Evolutionary conservation across 2,888 invertebrate species (phyloP).

Genomic region (Hyles lineata): DNA sequence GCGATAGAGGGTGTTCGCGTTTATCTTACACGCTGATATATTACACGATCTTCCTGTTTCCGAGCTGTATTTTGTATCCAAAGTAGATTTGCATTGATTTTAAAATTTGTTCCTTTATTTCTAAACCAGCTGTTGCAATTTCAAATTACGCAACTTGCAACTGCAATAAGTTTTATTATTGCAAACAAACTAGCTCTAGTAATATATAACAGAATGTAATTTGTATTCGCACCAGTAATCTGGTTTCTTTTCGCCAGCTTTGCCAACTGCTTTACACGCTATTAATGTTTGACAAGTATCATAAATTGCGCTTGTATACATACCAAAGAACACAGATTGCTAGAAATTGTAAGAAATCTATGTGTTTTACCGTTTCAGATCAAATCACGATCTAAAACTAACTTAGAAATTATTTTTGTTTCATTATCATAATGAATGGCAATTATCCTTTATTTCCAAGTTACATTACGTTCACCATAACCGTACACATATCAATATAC

Average conservation of each 20-base stretch:
- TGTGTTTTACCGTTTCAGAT: background rate
- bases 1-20: conserved; percentile 54
- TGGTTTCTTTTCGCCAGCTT: conserved; percentile 59
- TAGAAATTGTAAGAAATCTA: background rate
- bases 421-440: too few relatives aligned
- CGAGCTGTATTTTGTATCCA: conserved; percentile 30
- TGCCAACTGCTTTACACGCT: conserved; percentile 14
- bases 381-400: too few relatives aligned
- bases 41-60: conserved; percentile 42
- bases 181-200: conserved; percentile 43
- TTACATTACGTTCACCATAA: background rate
- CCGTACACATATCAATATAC: background rate
- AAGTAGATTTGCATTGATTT: background rate
- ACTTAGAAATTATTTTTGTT: too few relatives aligned
- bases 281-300: conserved; percentile 11
- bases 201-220: conserved; percentile 51
- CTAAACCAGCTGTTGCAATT: background rate
- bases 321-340: background rate
- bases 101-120: background rate
- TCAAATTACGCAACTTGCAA: conserved; percentile 30
- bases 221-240: conserved; percentile 58
- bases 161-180: conserved; percentile 38
- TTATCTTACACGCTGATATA: conserved; percentile 60
- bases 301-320: background rate
- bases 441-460: too few relatives aligned